Conservation (phyloP, 2,888 invertebrate species). For the Apotomis betuletana region DNA sequence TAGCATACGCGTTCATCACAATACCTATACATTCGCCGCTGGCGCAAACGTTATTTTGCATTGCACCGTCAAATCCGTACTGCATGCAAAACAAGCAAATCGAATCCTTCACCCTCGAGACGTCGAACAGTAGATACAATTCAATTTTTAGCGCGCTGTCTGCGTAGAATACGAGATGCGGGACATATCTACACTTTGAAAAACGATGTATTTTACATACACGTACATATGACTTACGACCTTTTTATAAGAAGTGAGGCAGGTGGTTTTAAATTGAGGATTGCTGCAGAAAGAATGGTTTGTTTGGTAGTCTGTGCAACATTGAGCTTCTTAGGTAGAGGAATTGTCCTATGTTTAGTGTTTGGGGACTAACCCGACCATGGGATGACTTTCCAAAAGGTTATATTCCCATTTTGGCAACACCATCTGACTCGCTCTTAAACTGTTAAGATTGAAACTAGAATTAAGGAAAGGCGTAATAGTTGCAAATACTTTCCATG, state of each 20-base stretch:
- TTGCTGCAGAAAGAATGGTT: not conserved
- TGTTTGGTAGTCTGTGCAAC: constrained; percentile 11
- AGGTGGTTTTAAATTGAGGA: not conserved
- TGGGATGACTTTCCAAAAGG: not conserved
- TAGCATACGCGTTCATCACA: constrained; percentile 15
- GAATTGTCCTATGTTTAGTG: not conserved
- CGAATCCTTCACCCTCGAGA: constrained; percentile 33
- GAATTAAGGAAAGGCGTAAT: too few species aligned
- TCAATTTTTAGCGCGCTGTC: constrained; percentile 31
- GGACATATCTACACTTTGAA: not conserved
- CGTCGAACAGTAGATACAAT: constrained; percentile 16
- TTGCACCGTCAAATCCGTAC: constrained; percentile 32
- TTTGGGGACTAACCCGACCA: not conserved
- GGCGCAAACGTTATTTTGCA: constrained; percentile 18
- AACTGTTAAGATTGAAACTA: too few species aligned
- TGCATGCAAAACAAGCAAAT: constrained; percentile 38
- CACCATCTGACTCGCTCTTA: too few species aligned
- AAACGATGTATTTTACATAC: not conserved
- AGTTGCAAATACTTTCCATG: too few species aligned
- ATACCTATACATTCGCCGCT: constrained; percentile 29
- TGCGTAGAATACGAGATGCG: constrained; percentile 12
- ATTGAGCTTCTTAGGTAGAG: not conserved
- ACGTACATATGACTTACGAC: not conserved
- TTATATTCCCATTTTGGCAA: too few species aligned
- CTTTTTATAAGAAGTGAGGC: not conserved